These are phyloP conservation scores for Nothocercus nigrocapillus DNA, from an alignment of 2,113 vertebrate species.

Conservation along the genomic window DNA sequence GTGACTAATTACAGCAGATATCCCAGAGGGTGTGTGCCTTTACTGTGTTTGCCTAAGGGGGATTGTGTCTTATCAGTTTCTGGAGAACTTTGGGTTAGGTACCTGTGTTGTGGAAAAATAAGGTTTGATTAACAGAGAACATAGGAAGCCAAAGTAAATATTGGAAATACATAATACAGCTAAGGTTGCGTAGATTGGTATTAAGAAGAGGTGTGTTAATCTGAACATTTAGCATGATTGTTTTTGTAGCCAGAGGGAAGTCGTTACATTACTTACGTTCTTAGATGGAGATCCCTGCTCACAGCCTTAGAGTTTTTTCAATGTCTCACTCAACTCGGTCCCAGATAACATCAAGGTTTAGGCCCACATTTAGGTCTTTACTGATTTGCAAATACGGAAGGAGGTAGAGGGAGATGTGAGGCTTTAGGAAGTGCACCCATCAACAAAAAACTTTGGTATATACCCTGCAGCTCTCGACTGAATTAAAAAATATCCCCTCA, in stretches of 20 bases:
- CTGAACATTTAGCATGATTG: neutral
- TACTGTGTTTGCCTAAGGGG: neutral
- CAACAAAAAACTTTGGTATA: neutral
- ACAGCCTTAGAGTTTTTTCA: neutral
- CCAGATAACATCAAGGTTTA: neutral
- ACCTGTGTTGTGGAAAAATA: slow-evolving; percentile 16
- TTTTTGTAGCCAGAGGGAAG: neutral
- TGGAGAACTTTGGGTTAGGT: neutral
- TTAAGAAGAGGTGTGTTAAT: neutral
- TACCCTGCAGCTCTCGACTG: neutral
- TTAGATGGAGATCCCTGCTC: neutral
- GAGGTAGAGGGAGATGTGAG: neutral
- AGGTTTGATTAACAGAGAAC: neutral
- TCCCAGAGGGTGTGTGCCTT: neutral
- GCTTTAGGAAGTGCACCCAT: neutral
- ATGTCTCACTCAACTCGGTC: neutral
- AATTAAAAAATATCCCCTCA: neutral
- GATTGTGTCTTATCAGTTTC: neutral
- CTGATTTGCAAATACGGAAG: neutral
- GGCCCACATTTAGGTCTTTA: neutral
- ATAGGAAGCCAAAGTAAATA: slow-evolving; percentile 35
- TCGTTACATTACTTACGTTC: neutral
- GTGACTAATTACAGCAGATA: neutral
- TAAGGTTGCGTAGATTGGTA: neutral
- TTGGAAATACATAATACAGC: neutral